Conservation (phyloP, 2,113 vertebrate genomes). For the Albula goreensis region DNA sequence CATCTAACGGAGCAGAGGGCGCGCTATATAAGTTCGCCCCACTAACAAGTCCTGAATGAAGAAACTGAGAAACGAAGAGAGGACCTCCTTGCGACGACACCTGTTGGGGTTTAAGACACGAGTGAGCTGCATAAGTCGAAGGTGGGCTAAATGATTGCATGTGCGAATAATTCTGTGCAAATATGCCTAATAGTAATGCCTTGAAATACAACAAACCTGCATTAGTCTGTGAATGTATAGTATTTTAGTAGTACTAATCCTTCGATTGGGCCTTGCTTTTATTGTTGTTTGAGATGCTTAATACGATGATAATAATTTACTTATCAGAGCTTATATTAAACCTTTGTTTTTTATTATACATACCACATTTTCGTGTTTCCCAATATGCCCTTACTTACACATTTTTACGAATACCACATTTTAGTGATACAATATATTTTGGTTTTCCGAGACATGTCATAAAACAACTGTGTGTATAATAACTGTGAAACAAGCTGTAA, state of each 20-base stretch:
- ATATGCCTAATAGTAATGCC: not conserved
- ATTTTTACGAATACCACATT: too few relatives aligned
- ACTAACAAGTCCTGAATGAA: constrained; percentile 25
- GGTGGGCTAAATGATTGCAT: not conserved
- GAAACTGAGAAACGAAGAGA: constrained; percentile 14
- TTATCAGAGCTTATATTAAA: too few relatives aligned
- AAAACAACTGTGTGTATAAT: too few relatives aligned
- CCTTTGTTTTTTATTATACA: too few relatives aligned
- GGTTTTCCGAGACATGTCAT: too few relatives aligned
- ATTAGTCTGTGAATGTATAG: not conserved
- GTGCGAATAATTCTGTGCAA: not conserved
- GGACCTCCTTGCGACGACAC: constrained; percentile 8
- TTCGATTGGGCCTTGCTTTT: not conserved
- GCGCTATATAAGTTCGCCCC: constrained; percentile 42
- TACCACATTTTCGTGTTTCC: too few relatives aligned
- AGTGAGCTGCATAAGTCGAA: not conserved
- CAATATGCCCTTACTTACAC: too few relatives aligned
- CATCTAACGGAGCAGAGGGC: constrained; percentile 23
- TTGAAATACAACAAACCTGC: not conserved
- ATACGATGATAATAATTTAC: not conserved
- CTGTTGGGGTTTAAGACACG: constrained; percentile 29
- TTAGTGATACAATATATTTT: too few relatives aligned
- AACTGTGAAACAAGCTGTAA: too few relatives aligned
- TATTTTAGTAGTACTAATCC: not conserved
- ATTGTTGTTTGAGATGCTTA: not conserved